Evolutionary conservation across 2,888 invertebrate genomes (phyloP), one percentile per base, ranked within the genome.

Genomic region (Chymomyza amoena): DNA sequence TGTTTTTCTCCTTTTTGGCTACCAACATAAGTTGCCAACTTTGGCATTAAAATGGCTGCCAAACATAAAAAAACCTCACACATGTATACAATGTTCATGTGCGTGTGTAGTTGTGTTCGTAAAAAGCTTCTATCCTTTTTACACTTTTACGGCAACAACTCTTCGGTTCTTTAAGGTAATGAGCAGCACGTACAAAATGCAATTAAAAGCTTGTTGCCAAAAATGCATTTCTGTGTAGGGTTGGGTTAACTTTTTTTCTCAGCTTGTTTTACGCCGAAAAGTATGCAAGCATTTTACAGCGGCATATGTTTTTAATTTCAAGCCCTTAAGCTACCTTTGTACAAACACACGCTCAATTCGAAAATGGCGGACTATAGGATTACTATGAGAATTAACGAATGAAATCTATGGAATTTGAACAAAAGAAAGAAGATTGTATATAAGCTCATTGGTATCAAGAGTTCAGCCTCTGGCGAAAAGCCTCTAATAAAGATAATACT

Each of bases 121-220:
- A 36, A n/a, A n/a, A n/a, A 32, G 9, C n/a, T 36, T 39, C 45
- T 10, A 36, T 18, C 18, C 18, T n/a, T 16, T 36, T 18, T 36
- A 4, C 59, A 9, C 15, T 28, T 36, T 57, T 56, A 64, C 64
- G 54, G 52, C 52, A 36, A 52, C 10, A 45, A n/a, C 54, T 54
- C 36, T 18, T 32, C 39, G 68, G 61, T 69, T 75, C 67, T 39
- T 90, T 88, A 88, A 85, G 83, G 87, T 90, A 90, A 90, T 90
- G 90, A 89, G 89, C 80, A 89, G 89, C 80, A 74, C 87, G 84
- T 83, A 88, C 81, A 84, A 81, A 88, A 89, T 87, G 84, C 83
- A 90, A 89, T 89, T 90, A 90, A 87, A 88, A 72, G 79, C 84
- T 73, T 78, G 79, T 77, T 88, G 89, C 89, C 87, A 90, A 87